Conservation (phyloP, 2,888 invertebrate species). For the Opisthograptis luteolata region DNA sequence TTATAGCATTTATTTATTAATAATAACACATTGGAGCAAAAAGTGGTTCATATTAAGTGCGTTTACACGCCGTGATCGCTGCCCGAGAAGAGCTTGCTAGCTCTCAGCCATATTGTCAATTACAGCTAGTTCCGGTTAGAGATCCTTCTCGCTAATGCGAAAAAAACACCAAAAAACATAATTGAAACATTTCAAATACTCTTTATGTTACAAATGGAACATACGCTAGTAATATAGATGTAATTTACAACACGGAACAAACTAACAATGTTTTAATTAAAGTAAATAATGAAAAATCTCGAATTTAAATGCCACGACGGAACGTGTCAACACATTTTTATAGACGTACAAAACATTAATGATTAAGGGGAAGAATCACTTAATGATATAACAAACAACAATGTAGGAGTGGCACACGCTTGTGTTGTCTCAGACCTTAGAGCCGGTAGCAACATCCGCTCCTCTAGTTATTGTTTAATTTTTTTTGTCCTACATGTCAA, state of each 20-base stretch:
- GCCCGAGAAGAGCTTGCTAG: conserved; percentile 37
- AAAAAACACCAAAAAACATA: conserved; percentile 60
- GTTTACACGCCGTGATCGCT: conserved; percentile 55
- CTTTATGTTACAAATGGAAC: conserved; percentile 59
- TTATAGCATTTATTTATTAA: conserved; percentile 75
- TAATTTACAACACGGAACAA: conserved; percentile 42
- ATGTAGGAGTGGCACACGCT: conserved; percentile 37
- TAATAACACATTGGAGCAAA: conserved; percentile 72
- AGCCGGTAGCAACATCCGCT: conserved; percentile 53
- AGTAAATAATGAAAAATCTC: conserved; percentile 30
- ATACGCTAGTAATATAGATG: conserved; percentile 41
- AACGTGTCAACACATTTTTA: conserved; percentile 12
- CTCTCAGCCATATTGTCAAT: conserved; percentile 58
- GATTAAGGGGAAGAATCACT: conserved; percentile 14
- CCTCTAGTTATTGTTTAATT: conserved; percentile 59
- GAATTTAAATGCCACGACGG: conserved; percentile 8
- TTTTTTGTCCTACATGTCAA: conserved; percentile 65
- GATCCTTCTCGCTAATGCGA: conserved; percentile 73
- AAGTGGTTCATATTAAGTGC: conserved; percentile 72
- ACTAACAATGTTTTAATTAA: conserved; percentile 44
- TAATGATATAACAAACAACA: conserved; percentile 22
- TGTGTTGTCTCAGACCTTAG: conserved; percentile 26
- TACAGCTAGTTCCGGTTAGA: conserved; percentile 75
- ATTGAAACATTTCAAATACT: conserved; percentile 61
- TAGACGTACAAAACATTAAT: conserved; percentile 17